Evolutionary conservation across 2,888 invertebrate species (phyloP), one percentile per base, ranked within the genome.

Genomic region (Glyphotaelius pellucidus): DNA sequence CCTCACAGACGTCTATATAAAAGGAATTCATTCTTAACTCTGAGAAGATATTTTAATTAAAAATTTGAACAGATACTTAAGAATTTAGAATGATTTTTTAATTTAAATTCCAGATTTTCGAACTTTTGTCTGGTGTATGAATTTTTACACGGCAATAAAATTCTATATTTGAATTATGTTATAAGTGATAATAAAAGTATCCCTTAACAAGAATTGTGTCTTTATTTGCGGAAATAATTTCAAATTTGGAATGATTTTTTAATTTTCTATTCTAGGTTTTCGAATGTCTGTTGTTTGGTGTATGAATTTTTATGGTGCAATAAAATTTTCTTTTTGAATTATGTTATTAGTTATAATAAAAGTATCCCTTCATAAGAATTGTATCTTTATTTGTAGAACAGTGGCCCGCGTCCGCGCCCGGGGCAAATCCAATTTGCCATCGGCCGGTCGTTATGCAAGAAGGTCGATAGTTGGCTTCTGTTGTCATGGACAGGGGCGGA

Each of bases 351-450:
- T 25, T 7, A 25, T 67, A 67, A 25, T 67, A 67, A 67, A 67
- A 67, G 67, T 9, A 67, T 67, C 67, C 67, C 67, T 25, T 67
- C 25, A 67, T 67, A 67, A 67, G 19, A 67, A 67, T 67, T 19
- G 25, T 19, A 67, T 67, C 67, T 67, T 67, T 67, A 67, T 67
- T 67, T 67, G 67, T 15, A 15, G 25, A 67, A 67, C 67, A 67
- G 67, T 67, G 67, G 47, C 30, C 42, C 14, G 42, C 42, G 42
- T 42, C 42, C 42, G 42, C 42, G 87, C 87, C 87, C 32, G 31
- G 83, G 88, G 88, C 92, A 92, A 92, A 92, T 92, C 92, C 92
- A 92, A 92, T 92, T 92, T 92, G 91, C 92, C 80, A 83, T 88
- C 90, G 91, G 88, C 81, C 90, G 87, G 91, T 91, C 87, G 87